Evolutionary conservation across 2,797 vertebrate genomes (phyloP).

Genomic region (Chromis chromis): DNA sequence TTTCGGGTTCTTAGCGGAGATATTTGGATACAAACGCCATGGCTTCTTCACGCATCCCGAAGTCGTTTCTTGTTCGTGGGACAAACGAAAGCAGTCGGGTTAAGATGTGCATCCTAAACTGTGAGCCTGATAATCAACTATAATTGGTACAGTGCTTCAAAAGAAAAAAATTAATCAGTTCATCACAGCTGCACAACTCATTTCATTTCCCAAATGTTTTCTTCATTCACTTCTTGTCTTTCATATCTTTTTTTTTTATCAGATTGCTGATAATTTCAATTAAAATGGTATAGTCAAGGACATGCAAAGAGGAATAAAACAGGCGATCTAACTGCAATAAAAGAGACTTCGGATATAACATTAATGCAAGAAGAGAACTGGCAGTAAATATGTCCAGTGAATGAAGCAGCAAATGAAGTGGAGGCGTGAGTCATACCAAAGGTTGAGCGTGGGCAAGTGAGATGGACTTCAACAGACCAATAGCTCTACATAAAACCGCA

Average conservation of each 20-base stretch:
- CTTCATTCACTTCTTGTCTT: not conserved
- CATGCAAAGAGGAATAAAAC: not conserved
- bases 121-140: not conserved
- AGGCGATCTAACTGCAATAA: not conserved
- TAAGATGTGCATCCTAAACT: not conserved
- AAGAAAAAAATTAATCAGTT: not conserved
- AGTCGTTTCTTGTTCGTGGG: no score
- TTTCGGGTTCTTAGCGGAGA: not conserved
- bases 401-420: slow-evolving; percentile 8
- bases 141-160: not conserved
- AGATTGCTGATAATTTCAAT: slow-evolving; percentile 11
- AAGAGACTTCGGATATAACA: not conserved
- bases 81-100: not conserved
- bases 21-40: not conserved
- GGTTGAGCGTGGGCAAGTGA: slow-evolving; percentile 19
- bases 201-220: not conserved
- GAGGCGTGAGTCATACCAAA: slow-evolving; percentile 34
- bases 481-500: not conserved
- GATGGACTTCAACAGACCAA: not conserved
- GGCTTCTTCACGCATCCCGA: not conserved
- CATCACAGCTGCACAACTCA: not conserved
- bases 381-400: slow-evolving; percentile 1
- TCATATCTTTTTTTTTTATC: slow-evolving; percentile 20
- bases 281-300: not conserved
- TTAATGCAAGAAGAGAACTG: slow-evolving; percentile 5